Evolutionary conservation across 2,888 invertebrate species (phyloP).

Genomic region (Acanthoscelides obtectus): DNA sequence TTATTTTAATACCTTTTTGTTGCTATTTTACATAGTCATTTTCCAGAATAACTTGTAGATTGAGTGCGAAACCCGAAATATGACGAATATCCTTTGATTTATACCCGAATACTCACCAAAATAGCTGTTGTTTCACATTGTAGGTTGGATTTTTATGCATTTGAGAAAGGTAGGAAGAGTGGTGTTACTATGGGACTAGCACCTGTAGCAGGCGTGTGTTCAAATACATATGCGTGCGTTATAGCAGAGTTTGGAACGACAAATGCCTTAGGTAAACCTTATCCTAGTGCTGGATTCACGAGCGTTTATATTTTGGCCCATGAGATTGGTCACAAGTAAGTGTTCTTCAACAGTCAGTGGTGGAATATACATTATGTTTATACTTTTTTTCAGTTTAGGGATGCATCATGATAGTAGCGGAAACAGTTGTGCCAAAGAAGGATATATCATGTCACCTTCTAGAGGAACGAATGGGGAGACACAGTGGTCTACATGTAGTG

Average conservation of each 20-base stretch:
- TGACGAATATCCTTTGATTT: no score
- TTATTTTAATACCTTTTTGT: no score
- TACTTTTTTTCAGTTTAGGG: conserved; percentile 55
- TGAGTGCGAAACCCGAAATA: no score
- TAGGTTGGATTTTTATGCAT: conserved; percentile 69
- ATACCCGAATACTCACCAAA: no score
- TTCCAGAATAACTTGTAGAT: no score
- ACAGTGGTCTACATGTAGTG: conserved; percentile 73
- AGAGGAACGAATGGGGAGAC: conserved; percentile 74
- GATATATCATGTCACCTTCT: conserved; percentile 78
- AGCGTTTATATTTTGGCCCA: conserved; percentile 79
- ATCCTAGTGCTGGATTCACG: conserved; percentile 79
- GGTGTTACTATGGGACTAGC: conserved; percentile 77
- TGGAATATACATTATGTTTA: neutral
- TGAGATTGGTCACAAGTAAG: conserved; percentile 79
- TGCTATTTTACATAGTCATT: no score
- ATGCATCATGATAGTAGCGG: conserved; percentile 76
- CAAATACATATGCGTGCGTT: conserved; percentile 67
- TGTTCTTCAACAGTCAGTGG: neutral
- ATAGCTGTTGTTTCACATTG: neutral
- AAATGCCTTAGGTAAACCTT: conserved; percentile 69
- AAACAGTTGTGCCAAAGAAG: conserved; percentile 69
- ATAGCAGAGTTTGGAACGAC: conserved; percentile 74
- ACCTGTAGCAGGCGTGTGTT: conserved; percentile 74
- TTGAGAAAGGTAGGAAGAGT: conserved; percentile 64